A percentile compares a stretch with the other conserved stretches of the same genome.
These are phyloP conservation scores for Abrostola tripartita DNA, from an alignment of 2,888 invertebrate species.

Conservation along the genomic window DNA sequence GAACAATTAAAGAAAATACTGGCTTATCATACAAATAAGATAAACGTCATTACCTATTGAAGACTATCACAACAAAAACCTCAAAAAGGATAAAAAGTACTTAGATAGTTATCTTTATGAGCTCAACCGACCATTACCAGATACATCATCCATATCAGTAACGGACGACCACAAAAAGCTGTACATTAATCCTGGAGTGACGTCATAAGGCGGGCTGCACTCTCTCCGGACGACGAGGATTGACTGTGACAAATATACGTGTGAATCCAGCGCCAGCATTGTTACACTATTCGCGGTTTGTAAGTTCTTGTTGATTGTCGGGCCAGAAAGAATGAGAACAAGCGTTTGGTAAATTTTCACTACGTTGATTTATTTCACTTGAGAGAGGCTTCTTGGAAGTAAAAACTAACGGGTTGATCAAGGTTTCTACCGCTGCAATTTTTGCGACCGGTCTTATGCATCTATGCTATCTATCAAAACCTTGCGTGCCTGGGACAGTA, in stretches of 20 bases:
- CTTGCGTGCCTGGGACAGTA: too few relatives aligned
- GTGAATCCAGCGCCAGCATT: slow-evolving; percentile 68
- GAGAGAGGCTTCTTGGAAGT: too few relatives aligned
- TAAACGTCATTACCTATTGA: neutral
- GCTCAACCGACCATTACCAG: slow-evolving; percentile 14
- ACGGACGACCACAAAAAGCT: slow-evolving; percentile 54
- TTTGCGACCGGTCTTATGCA: too few relatives aligned
- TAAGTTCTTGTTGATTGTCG: slow-evolving; percentile 55
- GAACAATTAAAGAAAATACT: too few relatives aligned
- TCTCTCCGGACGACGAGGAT: slow-evolving; percentile 69
- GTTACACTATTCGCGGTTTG: slow-evolving; percentile 59
- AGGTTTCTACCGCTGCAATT: too few relatives aligned
- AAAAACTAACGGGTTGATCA: too few relatives aligned
- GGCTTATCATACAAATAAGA: neutral
- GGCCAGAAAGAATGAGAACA: slow-evolving; percentile 36
- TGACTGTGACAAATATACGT: slow-evolving; percentile 76
- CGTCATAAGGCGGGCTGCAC: slow-evolving; percentile 60
- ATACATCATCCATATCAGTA: slow-evolving; percentile 37
- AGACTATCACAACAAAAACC: slow-evolving; percentile 10
- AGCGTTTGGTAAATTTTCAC: slow-evolving; percentile 7
- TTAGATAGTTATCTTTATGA: neutral
- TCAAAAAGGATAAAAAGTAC: slow-evolving; percentile 4
- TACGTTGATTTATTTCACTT: too few relatives aligned
- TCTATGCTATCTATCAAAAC: too few relatives aligned
- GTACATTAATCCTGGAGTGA: slow-evolving; percentile 54